Percentiles rank a stretch among this genome's conserved stretches.
Evolutionary conservation across 2,797 vertebrate genomes (phyloP).

Genomic region (Cyclopterus lumpus): DNA sequence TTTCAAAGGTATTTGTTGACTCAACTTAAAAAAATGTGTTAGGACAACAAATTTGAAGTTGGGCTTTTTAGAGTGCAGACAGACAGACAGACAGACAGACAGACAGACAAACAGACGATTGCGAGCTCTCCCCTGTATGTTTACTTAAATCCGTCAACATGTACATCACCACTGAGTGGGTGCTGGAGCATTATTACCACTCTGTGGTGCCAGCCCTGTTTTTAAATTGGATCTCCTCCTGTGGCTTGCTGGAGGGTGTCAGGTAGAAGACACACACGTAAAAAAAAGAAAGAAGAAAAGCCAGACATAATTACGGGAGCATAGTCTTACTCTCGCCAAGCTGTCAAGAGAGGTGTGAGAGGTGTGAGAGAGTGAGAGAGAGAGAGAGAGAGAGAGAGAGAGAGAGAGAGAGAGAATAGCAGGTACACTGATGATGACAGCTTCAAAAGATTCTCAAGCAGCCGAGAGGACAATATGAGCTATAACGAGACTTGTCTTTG

Average conservation of each 20-base stretch:
- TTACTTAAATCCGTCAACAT: background rate
- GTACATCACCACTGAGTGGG: conserved; percentile 18
- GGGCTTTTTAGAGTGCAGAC: too few species aligned
- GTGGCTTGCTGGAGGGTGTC: conserved; percentile 39
- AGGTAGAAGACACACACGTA: conserved; percentile 24
- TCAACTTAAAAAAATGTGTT: too few species aligned
- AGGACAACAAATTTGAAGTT: too few species aligned
- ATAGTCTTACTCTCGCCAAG: conserved; percentile 18
- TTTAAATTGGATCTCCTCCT: conserved; percentile 51
- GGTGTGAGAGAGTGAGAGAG: conserved; percentile 5
- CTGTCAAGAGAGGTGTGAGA: conserved; percentile 34
- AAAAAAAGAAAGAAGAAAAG: background rate
- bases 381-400: conserved; percentile 10
- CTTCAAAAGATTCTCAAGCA: conserved; percentile 48
- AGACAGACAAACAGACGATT: conserved; percentile 4
- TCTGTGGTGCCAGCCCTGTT: conserved; percentile 11
- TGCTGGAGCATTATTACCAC: conserved; percentile 30
- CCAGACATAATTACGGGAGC: conserved; percentile 47
- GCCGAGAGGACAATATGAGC: conserved; percentile 41
- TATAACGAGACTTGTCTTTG: conserved; percentile 53
- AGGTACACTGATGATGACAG: conserved; percentile 54
- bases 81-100: background rate
- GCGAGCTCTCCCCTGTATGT: background rate
- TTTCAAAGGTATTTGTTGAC: too few species aligned
- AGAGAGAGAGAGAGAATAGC: conserved; percentile 15